Evolutionary conservation across 2,113 vertebrate genomes (phyloP).

Genomic region (Phycodurus eques): DNA sequence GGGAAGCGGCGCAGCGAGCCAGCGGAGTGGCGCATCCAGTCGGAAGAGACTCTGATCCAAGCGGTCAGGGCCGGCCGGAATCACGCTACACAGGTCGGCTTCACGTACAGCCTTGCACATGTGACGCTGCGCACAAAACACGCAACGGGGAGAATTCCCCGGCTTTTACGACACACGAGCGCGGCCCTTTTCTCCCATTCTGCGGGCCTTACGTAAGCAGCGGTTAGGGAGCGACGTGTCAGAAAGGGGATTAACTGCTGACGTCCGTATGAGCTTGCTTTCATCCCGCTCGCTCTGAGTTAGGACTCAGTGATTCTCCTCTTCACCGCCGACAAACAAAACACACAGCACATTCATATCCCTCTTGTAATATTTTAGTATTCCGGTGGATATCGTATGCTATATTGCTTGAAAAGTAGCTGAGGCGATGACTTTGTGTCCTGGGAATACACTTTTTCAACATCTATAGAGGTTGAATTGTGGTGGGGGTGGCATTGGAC

Average conservation of each 20-base stretch:
- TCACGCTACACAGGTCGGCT: conserved; percentile 74
- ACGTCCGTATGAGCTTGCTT: conserved; percentile 55
- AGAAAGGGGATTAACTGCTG: conserved; percentile 68
- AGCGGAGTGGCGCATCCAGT: conserved; percentile 75
- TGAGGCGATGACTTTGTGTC: too few species aligned
- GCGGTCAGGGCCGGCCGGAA: conserved; percentile 72
- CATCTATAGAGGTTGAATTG: too few species aligned
- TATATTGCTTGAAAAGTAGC: too few species aligned
- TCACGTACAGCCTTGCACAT: background rate
- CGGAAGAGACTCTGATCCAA: conserved; percentile 77
- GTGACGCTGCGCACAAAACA: background rate
- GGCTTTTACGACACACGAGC: conserved; percentile 35
- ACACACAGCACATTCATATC: background rate
- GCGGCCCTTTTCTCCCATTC: conserved; percentile 25
- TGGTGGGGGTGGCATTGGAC: background rate
- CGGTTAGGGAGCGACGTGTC: conserved; percentile 65
- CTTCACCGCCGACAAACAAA: conserved; percentile 8
- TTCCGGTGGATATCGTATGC: too few species aligned
- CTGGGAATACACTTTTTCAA: too few species aligned
- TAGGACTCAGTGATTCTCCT: conserved; percentile 24
- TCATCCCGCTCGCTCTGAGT: conserved; percentile 40
- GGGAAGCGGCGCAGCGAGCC: conserved; percentile 84
- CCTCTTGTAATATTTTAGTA: background rate
- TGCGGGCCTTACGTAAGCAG: conserved; percentile 52
- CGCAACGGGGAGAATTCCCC: conserved; percentile 1